Evolutionary conservation across 1,140 invertebrate genomes (phyloP).

Genomic region (Macrocentrus cingulum): DNA sequence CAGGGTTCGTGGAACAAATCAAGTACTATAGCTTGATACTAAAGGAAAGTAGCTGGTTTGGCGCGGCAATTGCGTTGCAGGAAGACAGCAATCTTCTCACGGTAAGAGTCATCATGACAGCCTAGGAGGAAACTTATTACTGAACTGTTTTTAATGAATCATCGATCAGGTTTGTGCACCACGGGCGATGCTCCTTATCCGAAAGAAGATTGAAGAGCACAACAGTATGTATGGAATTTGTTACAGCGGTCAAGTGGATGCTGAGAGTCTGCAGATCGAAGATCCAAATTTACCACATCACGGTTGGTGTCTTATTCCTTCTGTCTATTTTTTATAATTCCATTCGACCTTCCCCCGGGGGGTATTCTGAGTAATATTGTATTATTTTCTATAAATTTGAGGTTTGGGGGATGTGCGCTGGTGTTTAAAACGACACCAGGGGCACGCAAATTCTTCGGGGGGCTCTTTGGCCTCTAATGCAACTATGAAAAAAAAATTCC

Average conservation of each 20-base stretch:
- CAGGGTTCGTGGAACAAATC: conserved; percentile 18
- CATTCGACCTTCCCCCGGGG: not conserved
- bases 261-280: conserved; percentile 20
- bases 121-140: not conserved
- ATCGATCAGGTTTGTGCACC: conserved; percentile 41
- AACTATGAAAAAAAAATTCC: too few relatives aligned
- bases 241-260: conserved; percentile 28
- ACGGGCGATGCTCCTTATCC: conserved; percentile 32
- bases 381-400: too few relatives aligned
- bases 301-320: conserved; percentile 20
- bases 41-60: conserved; percentile 39
- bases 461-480: too few relatives aligned
- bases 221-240: conserved; percentile 42
- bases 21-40: conserved; percentile 10
- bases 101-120: conserved; percentile 26
- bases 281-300: conserved; percentile 23
- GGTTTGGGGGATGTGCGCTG: too few relatives aligned
- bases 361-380: not conserved
- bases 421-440: too few relatives aligned
- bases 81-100: conserved; percentile 29
- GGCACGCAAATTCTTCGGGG: too few relatives aligned
- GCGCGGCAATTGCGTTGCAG: conserved; percentile 35
- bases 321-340: not conserved
- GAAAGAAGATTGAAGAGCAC: not conserved
- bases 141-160: not conserved